These are phyloP conservation scores for Caenorhabditis macrosperma DNA, from an alignment of 2,888 invertebrate species.

Conservation along the genomic window DNA sequence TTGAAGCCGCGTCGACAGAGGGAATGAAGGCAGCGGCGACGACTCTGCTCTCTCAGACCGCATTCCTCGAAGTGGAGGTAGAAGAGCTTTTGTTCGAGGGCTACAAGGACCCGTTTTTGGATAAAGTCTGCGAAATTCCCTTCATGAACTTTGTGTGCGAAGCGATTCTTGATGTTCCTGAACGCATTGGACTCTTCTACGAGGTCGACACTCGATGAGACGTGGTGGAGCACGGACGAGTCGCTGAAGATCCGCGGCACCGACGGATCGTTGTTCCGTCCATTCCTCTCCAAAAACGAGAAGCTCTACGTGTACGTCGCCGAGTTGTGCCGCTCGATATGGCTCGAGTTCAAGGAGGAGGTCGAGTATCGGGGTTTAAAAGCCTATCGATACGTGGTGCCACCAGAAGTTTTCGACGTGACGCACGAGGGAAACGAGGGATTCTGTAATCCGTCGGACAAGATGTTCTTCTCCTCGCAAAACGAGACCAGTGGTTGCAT, in stretches of 20 bases:
- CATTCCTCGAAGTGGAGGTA: constrained; percentile 78
- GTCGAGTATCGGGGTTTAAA: constrained; percentile 69
- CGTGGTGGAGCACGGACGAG: constrained; percentile 66
- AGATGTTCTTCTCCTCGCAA: constrained; percentile 41
- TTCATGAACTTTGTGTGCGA: constrained; percentile 79
- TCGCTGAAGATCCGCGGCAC: constrained; percentile 89
- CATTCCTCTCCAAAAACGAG: constrained; percentile 85
- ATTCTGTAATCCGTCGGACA: constrained; percentile 70
- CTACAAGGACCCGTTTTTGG: constrained; percentile 79
- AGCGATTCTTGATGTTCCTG: constrained; percentile 77
- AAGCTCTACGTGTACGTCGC: constrained; percentile 84
- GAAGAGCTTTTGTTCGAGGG: constrained; percentile 78
- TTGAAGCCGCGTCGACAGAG: constrained; percentile 78
- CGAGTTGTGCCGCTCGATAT: constrained; percentile 85
- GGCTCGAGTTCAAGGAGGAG: constrained; percentile 74
- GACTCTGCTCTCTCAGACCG: constrained; percentile 78
- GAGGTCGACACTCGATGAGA: constrained; percentile 63
- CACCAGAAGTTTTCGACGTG: constrained; percentile 69
- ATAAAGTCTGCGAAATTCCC: constrained; percentile 78
- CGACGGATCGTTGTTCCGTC: constrained; percentile 91
- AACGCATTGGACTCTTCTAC: constrained; percentile 78
- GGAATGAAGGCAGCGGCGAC: constrained; percentile 77
- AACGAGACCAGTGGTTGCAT: constrained; percentile 51
- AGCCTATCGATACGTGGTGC: constrained; percentile 76
- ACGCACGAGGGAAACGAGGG: constrained; percentile 67